These are phyloP conservation scores for Zygogramma bicolorata DNA, from an alignment of 2,888 invertebrate genomes.

Conservation along the genomic window DNA sequence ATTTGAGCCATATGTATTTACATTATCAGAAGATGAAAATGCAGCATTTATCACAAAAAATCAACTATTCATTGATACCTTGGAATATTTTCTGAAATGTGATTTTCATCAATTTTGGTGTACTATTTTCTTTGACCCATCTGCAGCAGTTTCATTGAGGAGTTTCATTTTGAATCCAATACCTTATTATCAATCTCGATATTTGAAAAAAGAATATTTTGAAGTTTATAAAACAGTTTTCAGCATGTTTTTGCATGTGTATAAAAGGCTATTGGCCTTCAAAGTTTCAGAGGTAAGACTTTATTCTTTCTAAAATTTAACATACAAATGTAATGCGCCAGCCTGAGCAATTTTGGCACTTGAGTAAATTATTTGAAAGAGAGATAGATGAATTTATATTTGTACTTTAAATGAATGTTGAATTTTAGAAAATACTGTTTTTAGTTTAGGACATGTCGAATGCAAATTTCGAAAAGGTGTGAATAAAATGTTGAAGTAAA, in stretches of 20 bases:
- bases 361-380: no score
- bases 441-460: no score
- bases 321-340: no score
- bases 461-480: no score
- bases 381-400: no score
- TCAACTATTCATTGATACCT: constrained; percentile 54
- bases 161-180: constrained; percentile 61
- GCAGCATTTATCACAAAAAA: constrained; percentile 55
- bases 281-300: constrained; percentile 78
- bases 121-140: constrained; percentile 59
- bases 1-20: constrained; percentile 59
- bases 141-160: constrained; percentile 53
- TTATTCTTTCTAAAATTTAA: no score
- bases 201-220: constrained; percentile 65
- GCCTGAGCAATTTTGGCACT: no score
- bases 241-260: constrained; percentile 76
- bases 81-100: constrained; percentile 60
- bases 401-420: no score
- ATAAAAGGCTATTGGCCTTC: constrained; percentile 82
- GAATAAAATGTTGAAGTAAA: no score
- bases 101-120: constrained; percentile 66
- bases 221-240: constrained; percentile 72
- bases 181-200: constrained; percentile 62
- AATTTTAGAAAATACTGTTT: no score
- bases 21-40: constrained; percentile 56